These are phyloP conservation scores for Leucophenga maculata DNA, from an alignment of 2,888 invertebrate genomes.

Conservation along the genomic window DNA sequence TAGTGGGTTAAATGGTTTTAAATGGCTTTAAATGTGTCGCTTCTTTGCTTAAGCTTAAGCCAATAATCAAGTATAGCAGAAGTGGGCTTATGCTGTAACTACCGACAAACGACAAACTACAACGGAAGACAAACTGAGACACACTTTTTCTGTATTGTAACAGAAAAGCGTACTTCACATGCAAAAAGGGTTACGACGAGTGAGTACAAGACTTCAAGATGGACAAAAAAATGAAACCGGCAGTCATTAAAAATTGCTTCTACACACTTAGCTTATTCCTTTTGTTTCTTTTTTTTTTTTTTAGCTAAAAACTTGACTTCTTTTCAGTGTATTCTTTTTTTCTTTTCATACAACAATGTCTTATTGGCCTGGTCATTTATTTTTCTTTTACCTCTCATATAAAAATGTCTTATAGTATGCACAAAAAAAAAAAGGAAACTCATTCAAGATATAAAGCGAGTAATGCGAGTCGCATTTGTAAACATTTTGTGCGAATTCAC, in stretches of 20 bases:
- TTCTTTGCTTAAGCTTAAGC: constrained; percentile 1
- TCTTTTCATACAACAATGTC: not conserved
- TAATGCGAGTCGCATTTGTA: constrained; percentile 16
- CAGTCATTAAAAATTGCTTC: constrained; percentile 17
- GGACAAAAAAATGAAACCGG: not conserved
- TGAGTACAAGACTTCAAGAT: not conserved
- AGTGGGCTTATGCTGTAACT: not conserved
- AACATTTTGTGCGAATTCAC: constrained; percentile 56
- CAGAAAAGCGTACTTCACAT: too few species aligned
- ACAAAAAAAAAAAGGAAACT: constrained; percentile 20
- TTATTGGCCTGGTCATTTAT: not conserved
- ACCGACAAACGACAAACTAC: not conserved
- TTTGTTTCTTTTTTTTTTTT: not conserved
- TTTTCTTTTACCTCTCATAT: not conserved
- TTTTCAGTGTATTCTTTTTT: not conserved
- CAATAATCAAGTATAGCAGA: constrained; percentile 16
- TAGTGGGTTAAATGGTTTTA: not conserved
- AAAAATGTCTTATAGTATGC: too few species aligned
- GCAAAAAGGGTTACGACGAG: constrained; percentile 18
- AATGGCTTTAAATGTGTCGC: constrained; percentile 9
- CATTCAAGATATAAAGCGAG: constrained; percentile 36
- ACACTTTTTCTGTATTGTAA: not conserved
- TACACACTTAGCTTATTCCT: not conserved
- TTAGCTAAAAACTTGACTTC: not conserved
- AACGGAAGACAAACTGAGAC: not conserved